Percentiles rank a stretch among this genome's conserved stretches.
Conservation (phyloP, 53 echinoderm and acorn worm genomes). For the Pentamera pediparva region DNA sequence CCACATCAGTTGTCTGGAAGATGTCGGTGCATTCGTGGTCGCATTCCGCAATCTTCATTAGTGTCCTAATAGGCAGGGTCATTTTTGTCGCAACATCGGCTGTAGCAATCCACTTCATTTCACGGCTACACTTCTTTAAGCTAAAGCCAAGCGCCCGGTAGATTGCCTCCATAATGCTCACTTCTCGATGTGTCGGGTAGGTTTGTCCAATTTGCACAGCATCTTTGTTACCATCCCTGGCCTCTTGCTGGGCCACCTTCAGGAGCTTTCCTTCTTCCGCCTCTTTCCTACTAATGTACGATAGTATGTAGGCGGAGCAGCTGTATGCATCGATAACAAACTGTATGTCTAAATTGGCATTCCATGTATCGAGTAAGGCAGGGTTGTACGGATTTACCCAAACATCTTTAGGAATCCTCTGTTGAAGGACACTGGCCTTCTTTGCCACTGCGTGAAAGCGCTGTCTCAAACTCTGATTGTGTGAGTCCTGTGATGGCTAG, state of each 20-base stretch:
- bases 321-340: constrained; percentile 49
- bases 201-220: constrained; percentile 46
- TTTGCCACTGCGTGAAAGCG: constrained; percentile 10
- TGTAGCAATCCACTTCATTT: constrained; percentile 17
- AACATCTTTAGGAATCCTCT: constrained; percentile 37
- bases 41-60: not conserved
- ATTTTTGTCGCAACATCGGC: constrained; percentile 21
- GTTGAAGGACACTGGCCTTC: constrained; percentile 27
- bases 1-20: constrained; percentile 3
- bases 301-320: constrained; percentile 52
- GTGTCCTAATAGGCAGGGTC: constrained; percentile 10
- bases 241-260: constrained; percentile 42
- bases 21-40: constrained; percentile 7
- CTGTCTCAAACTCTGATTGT: constrained; percentile 33
- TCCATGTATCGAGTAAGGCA: constrained; percentile 41
- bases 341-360: constrained; percentile 67
- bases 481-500: constrained; percentile 23
- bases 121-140: constrained; percentile 9
- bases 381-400: constrained; percentile 65
- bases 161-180: constrained; percentile 33
- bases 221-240: constrained; percentile 47
- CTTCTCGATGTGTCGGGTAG: constrained; percentile 55
- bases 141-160: constrained; percentile 39
- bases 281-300: constrained; percentile 58
- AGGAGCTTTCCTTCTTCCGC: constrained; percentile 56